Conservation (phyloP, 2,797 vertebrate species). For the Micropoecilia bifurca region DNA sequence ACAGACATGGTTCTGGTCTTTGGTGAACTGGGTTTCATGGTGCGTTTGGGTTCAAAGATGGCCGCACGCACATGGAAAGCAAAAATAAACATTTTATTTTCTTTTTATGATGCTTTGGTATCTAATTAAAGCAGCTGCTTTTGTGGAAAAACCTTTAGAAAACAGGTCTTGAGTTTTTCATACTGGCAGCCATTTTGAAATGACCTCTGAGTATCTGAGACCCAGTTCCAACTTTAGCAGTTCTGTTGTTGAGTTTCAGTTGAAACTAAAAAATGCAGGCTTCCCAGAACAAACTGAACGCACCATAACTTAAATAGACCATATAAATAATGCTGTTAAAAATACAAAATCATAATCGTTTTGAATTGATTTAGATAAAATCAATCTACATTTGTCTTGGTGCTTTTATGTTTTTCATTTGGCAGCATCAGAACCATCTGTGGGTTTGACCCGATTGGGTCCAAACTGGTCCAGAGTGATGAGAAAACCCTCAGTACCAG, state of each 20-base stretch:
- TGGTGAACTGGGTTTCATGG: background rate
- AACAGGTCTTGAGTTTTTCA: background rate
- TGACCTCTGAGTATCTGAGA: background rate
- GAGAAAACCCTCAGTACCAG: constrained; percentile 4
- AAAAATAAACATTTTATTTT: background rate
- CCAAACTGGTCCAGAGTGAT: background rate
- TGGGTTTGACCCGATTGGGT: background rate
- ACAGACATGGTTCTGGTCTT: background rate
- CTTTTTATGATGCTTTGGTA: background rate
- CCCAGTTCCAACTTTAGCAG: background rate
- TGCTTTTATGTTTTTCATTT: background rate
- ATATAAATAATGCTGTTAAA: background rate
- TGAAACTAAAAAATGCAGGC: background rate
- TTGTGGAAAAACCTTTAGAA: background rate
- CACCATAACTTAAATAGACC: background rate
- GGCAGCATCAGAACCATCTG: background rate
- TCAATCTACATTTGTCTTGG: background rate
- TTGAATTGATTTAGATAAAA: background rate
- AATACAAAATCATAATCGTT: background rate
- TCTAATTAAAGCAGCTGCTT: background rate
- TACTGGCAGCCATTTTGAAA: background rate
- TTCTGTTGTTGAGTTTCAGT: background rate
- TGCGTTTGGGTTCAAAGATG: background rate
- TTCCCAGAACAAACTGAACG: background rate
- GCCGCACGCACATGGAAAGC: background rate